Base-by-base conservation (phyloP, 2,888 invertebrate genomes). In the Drosophila putrida region DNA sequence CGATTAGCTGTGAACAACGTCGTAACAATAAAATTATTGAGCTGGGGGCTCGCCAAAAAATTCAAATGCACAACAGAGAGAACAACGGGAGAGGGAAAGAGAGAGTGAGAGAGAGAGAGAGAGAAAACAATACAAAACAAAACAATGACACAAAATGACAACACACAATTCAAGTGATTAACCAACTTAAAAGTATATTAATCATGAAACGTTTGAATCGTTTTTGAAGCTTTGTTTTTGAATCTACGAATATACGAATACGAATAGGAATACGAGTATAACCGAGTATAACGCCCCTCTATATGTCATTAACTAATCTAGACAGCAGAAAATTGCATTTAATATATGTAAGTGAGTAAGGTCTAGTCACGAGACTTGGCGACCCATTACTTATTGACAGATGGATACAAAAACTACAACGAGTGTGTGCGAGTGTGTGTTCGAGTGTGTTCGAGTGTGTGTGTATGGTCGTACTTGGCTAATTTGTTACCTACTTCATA, bases 201-300 rank as follows among this genome's bases (percentile, higher is more conserved):
- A 20, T 20, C 20, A 20, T 20, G 20, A 20, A n/a, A n/a, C n/a
- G 20, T 20, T 20, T 20, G 20, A 3, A 20, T 20, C 20, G 20
- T 20, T 20, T 20, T 15, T 13, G 15, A 39, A 9, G 39, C 39
- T 39, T 15, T 39, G n/a, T n/a, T n/a, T n/a, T n/a, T n/a, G n/a
- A n/a, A n/a, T n/a, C n/a, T n/a, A n/a, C n/a, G n/a, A n/a, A n/a
- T n/a, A n/a, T n/a, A n/a, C n/a, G n/a, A n/a, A n/a, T n/a, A n/a
- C n/a, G 15, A 4, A 9, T 39, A 39, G 15, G 4, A 39, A 39
- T 15, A 15, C 15, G 9, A 39, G 39, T 39, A 39, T 15, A 39
- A 39, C 39, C 15, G n/a, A n/a, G n/a, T n/a, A n/a, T n/a, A 39
- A 39, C 39, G 39, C 39, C 39, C 39, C 39, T 39, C n/a, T n/a